Evolutionary conservation across 2,797 vertebrate genomes (phyloP), one percentile per base, ranked within the genome.

Genomic region (Pipistrellus kuhlii): DNA sequence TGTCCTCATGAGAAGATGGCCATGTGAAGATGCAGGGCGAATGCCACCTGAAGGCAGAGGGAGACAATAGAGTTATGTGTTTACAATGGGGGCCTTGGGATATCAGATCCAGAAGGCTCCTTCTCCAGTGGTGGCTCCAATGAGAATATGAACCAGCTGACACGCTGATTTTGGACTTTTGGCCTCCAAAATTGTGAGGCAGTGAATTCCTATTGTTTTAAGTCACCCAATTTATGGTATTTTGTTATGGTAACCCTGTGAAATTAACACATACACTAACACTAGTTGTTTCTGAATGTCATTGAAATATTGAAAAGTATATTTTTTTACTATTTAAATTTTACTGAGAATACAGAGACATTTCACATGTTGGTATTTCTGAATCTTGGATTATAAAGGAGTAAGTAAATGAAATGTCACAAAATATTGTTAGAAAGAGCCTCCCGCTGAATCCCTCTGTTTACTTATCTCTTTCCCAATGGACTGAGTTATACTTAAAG

Each of bases 331-430:
- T 46, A 25, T 59, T n/a, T 55, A 20, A 88, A 46, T 59, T 27
- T 85, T 57, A 76, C 8, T 57, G 23, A 38, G 18, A 94, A 69
- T 38, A 81, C 5, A 66, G 35, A 78, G n/a, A 78, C 69, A 59
- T 90, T 85, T 48, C 32, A 68, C 7, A 38, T 32, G 0, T 30
- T 89, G 41, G 3, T 68, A 87, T 77, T 88, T 85, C 27, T 92
- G 41, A 85, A 88, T 25, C 57, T 17, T 80, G 25, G 75, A 59
- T 84, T 75, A 71, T 64, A 78, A 85, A 69, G 6, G 71, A 53
- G 38, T 44, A 90, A 93, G 81, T 81, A 85, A 73, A 4, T 86
- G n/a, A 83, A 55, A 76, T 23, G 13, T 23, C 30, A 89, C 66
- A 80, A 88, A 35, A 57, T 32, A 62, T 41, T 27, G 9, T 35